Evolutionary conservation across 2,888 invertebrate genomes (phyloP).

Genomic region (Aproaerema taeniolella): DNA sequence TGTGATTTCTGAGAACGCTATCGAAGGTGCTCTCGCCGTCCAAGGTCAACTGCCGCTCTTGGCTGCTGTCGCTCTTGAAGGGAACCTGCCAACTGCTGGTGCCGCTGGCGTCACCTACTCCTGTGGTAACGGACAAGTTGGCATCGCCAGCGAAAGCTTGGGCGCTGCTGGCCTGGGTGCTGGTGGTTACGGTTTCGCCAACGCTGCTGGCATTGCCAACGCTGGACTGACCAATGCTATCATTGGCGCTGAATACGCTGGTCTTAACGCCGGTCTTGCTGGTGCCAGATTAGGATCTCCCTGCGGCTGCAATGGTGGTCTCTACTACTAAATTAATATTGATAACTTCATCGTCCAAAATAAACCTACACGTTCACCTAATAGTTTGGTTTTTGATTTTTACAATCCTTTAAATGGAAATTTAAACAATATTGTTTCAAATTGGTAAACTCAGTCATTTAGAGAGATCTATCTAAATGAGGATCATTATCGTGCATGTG

Average conservation of each 20-base stretch:
- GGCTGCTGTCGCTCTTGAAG: conserved; percentile 28
- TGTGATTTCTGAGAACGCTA: conserved; percentile 32
- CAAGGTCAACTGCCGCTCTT: conserved; percentile 30
- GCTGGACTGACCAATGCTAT: neutral
- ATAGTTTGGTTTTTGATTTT: no score
- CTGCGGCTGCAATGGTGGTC: neutral
- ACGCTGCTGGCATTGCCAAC: neutral
- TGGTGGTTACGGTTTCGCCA: neutral
- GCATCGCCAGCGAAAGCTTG: conserved; percentile 11
- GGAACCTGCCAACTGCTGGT: conserved; percentile 27
- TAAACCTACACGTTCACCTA: no score
- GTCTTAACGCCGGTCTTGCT: neutral
- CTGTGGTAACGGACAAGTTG: conserved; percentile 25
- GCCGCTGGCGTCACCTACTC: conserved; percentile 29
- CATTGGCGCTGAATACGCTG: neutral
- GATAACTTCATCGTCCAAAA: no score
- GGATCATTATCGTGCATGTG: no score
- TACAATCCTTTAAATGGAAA: no score
- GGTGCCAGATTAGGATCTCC: neutral
- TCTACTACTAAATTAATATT: neutral
- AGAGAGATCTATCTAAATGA: no score
- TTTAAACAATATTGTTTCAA: no score
- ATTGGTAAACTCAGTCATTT: no score
- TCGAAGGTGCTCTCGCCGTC: conserved; percentile 29
- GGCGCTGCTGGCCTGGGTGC: conserved; percentile 4